Conservation (phyloP, 2,888 invertebrate genomes). For the Cistogaster globosa region DNA sequence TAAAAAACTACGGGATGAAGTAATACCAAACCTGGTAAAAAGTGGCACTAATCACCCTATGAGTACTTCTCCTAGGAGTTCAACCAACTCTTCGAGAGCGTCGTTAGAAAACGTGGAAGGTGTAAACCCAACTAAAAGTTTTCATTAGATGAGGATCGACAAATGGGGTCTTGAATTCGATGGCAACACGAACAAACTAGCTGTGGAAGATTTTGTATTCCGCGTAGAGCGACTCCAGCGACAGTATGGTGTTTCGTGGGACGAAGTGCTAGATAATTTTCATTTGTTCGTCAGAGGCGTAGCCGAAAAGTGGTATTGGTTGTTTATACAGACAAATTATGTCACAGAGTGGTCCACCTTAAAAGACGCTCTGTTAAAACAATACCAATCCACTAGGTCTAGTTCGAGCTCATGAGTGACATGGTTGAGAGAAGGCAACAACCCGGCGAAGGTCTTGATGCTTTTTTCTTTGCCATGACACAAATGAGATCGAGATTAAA, state of each 20-base stretch:
- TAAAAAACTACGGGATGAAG: too few species aligned
- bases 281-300: background rate
- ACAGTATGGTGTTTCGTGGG: background rate
- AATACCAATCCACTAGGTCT: background rate
- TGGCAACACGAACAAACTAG: background rate
- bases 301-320: background rate
- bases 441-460: background rate
- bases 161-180: conserved; percentile 13
- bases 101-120: too few species aligned
- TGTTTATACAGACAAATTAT: background rate
- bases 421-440: background rate
- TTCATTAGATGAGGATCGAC: background rate
- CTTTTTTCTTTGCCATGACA: background rate
- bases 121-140: background rate
- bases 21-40: too few species aligned
- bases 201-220: background rate
- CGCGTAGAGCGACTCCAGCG: conserved; percentile 2
- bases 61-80: too few species aligned
- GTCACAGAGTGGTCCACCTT: conserved; percentile 1
- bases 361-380: background rate
- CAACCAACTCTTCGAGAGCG: too few species aligned
- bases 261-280: background rate
- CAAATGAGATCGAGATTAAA: background rate
- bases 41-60: too few species aligned
- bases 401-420: conserved; percentile 7